Conservation (phyloP, 2,797 vertebrate genomes). For the Sebastes vulpes region DNA sequence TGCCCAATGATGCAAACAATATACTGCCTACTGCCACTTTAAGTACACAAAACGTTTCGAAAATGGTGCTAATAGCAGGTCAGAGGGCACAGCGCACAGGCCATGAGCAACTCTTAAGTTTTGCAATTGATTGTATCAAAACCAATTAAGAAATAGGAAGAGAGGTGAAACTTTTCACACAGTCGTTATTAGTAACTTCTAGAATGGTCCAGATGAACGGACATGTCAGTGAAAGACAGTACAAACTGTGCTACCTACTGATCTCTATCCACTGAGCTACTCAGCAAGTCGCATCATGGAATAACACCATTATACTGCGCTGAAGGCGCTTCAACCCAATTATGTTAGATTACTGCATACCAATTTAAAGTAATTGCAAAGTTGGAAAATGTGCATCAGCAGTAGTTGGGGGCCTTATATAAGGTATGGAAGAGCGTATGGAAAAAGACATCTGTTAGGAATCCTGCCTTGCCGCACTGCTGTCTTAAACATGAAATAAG, state of each 20-base stretch:
- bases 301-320: constrained; percentile 34
- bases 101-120: background rate
- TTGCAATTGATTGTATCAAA: background rate
- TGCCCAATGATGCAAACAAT: too few species aligned
- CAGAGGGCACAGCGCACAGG: background rate
- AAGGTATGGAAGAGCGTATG: constrained; percentile 77
- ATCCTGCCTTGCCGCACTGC: constrained; percentile 42
- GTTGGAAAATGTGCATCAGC: constrained; percentile 76
- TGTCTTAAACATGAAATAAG: constrained; percentile 67
- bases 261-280: constrained; percentile 25
- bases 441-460: constrained; percentile 81
- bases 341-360: constrained; percentile 45
- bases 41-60: background rate
- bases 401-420: constrained; percentile 57
- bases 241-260: constrained; percentile 24
- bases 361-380: constrained; percentile 70
- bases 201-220: constrained; percentile 22
- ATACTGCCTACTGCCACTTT: too few species aligned
- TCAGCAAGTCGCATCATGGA: constrained; percentile 39
- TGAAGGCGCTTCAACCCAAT: constrained; percentile 46
- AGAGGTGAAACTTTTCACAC: background rate
- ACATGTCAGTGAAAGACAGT: constrained; percentile 36
- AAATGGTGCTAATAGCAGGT: background rate
- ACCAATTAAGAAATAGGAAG: background rate
- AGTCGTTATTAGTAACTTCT: constrained; percentile 10